phyloP scores from a whole-genome alignment of 2,113 vertebrate species.

The Odobenus rosmarus region DNA sequence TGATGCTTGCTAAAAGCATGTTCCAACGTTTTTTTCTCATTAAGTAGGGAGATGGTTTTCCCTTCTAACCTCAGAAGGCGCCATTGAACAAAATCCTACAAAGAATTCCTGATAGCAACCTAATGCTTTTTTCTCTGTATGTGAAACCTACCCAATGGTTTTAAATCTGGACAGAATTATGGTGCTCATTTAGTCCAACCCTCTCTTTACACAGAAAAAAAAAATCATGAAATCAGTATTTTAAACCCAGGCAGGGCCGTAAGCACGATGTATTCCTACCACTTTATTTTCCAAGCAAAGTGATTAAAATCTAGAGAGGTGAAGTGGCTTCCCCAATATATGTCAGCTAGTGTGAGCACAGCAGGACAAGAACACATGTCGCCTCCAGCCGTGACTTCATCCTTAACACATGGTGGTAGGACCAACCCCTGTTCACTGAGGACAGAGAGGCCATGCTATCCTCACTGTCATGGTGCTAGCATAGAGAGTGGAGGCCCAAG shows the following conservation, averaged over 20 bases:
- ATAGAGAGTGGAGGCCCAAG: background rate
- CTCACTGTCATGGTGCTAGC: background rate
- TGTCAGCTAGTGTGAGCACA: background rate
- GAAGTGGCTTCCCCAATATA: background rate
- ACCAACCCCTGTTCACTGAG: background rate
- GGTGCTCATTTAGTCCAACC: background rate
- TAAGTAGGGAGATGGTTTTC: constrained; percentile 58
- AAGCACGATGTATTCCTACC: background rate
- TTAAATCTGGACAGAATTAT: constrained; percentile 35
- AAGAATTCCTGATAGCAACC: constrained; percentile 44
- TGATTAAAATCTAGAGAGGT: background rate
- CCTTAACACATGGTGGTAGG: background rate
- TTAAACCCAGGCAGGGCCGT: background rate
- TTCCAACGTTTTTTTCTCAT: constrained; percentile 72
- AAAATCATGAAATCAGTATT: background rate
- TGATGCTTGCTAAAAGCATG: constrained; percentile 50
- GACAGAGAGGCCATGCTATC: background rate
- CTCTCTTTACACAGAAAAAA: background rate
- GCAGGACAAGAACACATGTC: background rate
- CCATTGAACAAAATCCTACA: constrained; percentile 58
- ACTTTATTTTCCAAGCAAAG: background rate
- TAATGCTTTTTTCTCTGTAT: constrained; percentile 20
- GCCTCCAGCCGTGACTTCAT: background rate
- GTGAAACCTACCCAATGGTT: constrained; percentile 15
- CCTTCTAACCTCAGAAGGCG: constrained; percentile 47